Conservation (phyloP, 2,797 vertebrate species). For the Agapornis canus region DNA sequence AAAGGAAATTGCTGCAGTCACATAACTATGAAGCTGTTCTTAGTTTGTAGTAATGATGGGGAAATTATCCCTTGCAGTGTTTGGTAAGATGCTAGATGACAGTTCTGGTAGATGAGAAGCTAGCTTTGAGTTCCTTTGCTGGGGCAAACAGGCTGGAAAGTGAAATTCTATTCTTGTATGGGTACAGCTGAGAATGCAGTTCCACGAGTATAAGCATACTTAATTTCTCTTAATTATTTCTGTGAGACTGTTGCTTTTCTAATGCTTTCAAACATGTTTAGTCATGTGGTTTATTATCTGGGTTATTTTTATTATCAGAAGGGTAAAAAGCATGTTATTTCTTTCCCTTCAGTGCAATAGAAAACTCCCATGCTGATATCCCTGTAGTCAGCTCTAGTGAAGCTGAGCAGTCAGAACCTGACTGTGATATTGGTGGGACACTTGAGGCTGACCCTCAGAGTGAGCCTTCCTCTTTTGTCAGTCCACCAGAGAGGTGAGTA, state of each 20-base stretch:
- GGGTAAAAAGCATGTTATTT: conserved; percentile 87
- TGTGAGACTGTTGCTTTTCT: neutral
- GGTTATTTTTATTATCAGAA: conserved; percentile 46
- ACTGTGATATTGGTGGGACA: conserved; percentile 81
- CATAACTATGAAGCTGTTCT: neutral
- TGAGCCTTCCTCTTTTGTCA: conserved; percentile 87
- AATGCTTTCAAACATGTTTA: neutral
- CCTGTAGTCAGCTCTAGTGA: conserved; percentile 86
- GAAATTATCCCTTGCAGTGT: neutral
- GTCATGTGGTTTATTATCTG: neutral
- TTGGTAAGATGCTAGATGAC: neutral
- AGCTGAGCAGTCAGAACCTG: conserved; percentile 82
- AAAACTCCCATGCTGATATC: conserved; percentile 81
- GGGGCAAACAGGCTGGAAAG: neutral
- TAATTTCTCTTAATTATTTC: neutral
- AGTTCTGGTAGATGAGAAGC: neutral
- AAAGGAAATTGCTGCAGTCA: neutral
- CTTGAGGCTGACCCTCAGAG: conserved; percentile 81
- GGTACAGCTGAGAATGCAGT: neutral
- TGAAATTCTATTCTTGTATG: neutral
- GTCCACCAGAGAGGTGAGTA: conserved; percentile 87
- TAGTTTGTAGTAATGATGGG: neutral
- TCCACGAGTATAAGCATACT: neutral
- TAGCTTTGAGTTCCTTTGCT: neutral
- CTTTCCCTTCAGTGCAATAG: conserved; percentile 89